phyloP scores from a whole-genome alignment of 2,113 vertebrate species.

The Thunnus thynnus region DNA sequence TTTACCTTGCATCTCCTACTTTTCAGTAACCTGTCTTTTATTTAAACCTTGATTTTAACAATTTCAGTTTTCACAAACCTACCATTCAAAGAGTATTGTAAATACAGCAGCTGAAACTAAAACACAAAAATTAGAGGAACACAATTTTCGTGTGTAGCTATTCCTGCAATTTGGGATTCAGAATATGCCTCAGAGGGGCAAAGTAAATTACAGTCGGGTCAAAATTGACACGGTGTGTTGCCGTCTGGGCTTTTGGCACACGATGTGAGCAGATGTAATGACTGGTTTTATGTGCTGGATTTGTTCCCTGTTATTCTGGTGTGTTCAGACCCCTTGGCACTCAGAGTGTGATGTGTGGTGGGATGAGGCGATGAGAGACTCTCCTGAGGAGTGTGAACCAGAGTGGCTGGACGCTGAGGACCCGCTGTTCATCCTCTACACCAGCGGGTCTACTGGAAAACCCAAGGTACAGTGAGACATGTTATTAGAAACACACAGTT shows the following conservation, averaged over 20 bases:
- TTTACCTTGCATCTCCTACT: no score
- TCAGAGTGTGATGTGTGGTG: conserved; percentile 83
- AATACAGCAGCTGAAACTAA: no score
- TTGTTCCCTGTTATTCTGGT: conserved; percentile 7
- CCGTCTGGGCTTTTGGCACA: conserved; percentile 2
- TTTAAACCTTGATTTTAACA: no score
- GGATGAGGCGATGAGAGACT: conserved; percentile 81
- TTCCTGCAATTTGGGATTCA: conserved; percentile 23
- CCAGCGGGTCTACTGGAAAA: conserved; percentile 89
- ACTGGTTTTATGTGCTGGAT: conserved; percentile 23
- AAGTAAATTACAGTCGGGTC: conserved; percentile 1
- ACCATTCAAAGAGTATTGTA: no score
- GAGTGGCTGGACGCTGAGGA: conserved; percentile 89
- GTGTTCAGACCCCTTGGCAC: conserved; percentile 84
- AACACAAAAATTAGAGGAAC: no score
- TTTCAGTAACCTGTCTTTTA: no score
- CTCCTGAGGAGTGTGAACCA: conserved; percentile 84
- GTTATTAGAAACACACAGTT: neutral
- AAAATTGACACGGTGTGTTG: neutral
- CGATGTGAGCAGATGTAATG: neutral
- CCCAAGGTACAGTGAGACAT: conserved; percentile 81
- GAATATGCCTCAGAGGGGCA: neutral
- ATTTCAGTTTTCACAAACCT: no score
- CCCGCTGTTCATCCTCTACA: conserved; percentile 89
- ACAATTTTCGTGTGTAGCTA: no score